A percentile compares a stretch with the other conserved stretches of the same genome.
These are phyloP conservation scores for Anguilla megastoma DNA, from an alignment of 2,797 vertebrate species.

Conservation along the genomic window DNA sequence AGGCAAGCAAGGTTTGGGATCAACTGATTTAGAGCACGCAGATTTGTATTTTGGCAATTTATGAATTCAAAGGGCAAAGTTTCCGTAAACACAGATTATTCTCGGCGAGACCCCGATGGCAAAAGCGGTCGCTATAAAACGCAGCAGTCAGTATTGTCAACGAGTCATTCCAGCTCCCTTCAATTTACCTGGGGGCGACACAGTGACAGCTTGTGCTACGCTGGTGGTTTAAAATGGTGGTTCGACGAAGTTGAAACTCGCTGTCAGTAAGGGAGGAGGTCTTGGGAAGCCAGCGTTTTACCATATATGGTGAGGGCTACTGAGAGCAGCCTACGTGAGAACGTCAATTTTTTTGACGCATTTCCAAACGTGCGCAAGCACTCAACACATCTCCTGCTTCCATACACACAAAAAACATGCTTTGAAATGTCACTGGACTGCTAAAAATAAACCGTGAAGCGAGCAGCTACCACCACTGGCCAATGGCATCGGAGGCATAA, in stretches of 20 bases:
- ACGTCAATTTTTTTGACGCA: background rate
- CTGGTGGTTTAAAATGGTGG: background rate
- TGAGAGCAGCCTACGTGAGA: background rate
- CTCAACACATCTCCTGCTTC: background rate
- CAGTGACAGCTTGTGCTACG: background rate
- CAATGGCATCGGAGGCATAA: background rate
- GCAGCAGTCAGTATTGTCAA: background rate
- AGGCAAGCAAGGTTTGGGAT: background rate
- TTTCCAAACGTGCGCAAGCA: background rate
- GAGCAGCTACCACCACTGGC: background rate
- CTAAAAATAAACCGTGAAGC: background rate
- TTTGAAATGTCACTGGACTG: background rate
- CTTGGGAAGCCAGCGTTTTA: background rate
- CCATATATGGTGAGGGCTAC: background rate
- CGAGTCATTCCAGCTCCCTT: background rate
- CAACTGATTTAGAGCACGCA: background rate
- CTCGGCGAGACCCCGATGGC: background rate
- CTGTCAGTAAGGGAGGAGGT: background rate
- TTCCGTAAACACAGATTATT: background rate
- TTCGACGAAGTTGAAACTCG: background rate
- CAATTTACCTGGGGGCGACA: background rate
- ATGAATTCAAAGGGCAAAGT: background rate
- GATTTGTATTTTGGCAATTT: background rate
- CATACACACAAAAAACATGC: background rate
- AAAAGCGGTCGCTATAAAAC: background rate